phyloP scores from a whole-genome alignment of 1,140 invertebrate species.

The Trichomalopsis sarcophagae region DNA sequence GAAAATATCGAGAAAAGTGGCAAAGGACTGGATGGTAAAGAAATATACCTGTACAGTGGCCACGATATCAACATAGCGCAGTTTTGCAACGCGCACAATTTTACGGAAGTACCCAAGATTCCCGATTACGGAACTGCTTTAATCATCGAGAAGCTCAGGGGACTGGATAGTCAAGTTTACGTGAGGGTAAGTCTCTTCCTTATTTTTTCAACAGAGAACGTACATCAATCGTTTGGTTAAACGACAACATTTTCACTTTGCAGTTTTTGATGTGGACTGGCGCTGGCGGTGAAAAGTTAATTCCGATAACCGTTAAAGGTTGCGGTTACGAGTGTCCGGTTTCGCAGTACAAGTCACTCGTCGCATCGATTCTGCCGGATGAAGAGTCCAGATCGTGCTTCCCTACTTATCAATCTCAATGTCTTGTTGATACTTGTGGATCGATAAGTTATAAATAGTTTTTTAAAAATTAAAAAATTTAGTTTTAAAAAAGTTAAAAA shows the following conservation, averaged over 20 bases:
- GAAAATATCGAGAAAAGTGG: neutral
- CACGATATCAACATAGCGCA: neutral
- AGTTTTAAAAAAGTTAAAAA: too few species aligned
- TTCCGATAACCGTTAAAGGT: neutral
- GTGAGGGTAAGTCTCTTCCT: neutral
- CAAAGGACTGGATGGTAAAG: neutral
- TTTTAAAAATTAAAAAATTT: too few species aligned
- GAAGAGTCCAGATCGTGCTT: neutral
- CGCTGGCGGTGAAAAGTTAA: neutral
- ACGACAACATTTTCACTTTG: too few species aligned
- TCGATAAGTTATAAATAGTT: too few species aligned
- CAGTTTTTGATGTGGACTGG: neutral
- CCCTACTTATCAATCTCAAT: neutral
- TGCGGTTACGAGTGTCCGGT: neutral
- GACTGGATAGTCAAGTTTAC: neutral
- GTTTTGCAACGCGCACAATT: neutral
- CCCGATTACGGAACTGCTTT: neutral
- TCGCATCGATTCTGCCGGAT: neutral
- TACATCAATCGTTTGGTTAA: too few species aligned
- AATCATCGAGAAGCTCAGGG: neutral
- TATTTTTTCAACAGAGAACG: neutral
- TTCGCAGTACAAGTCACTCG: neutral
- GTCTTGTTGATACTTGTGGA: too few species aligned
- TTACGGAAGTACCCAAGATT: neutral
- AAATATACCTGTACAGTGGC: constrained; percentile 16